These are phyloP conservation scores for Cancer borealis DNA, from an alignment of 2,888 invertebrate species.

Conservation along the genomic window DNA sequence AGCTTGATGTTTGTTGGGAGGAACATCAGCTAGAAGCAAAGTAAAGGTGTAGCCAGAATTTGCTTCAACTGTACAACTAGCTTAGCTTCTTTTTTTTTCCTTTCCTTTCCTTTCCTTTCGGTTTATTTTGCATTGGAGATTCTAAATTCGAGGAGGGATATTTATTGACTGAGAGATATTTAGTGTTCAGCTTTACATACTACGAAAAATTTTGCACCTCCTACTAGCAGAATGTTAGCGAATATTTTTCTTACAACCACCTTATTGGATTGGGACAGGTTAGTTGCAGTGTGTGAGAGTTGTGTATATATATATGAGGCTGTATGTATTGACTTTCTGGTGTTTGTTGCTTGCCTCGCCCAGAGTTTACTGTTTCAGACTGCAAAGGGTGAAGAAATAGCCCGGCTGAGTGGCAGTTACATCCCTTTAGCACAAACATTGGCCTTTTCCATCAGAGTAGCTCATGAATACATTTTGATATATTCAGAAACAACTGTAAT, in stretches of 20 bases:
- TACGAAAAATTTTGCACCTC: neutral
- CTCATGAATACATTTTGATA: constrained; percentile 8
- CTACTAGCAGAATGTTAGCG: constrained; percentile 39
- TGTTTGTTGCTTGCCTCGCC: constrained; percentile 36
- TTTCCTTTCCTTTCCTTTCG: neutral
- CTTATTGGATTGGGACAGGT: neutral
- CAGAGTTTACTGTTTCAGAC: neutral
- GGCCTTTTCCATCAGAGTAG: neutral
- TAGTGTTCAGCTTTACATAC: neutral
- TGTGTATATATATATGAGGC: constrained; percentile 35
- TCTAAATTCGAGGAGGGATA: neutral
- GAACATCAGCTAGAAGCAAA: neutral
- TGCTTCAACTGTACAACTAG: constrained; percentile 35
- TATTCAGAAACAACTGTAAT: neutral
- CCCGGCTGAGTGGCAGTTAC: neutral
- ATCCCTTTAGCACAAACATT: constrained; percentile 3
- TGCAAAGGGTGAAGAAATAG: neutral
- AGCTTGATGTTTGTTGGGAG: neutral
- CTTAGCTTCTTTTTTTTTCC: neutral
- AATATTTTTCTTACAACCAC: constrained; percentile 35
- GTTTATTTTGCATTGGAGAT: neutral
- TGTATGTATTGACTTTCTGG: constrained; percentile 25
- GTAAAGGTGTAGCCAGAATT: neutral
- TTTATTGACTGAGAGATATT: constrained; percentile 6
- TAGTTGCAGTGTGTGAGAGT: constrained; percentile 46